Evolutionary conservation across 2,797 vertebrate species (phyloP).

Genomic region (Clarias pachynema): DNA sequence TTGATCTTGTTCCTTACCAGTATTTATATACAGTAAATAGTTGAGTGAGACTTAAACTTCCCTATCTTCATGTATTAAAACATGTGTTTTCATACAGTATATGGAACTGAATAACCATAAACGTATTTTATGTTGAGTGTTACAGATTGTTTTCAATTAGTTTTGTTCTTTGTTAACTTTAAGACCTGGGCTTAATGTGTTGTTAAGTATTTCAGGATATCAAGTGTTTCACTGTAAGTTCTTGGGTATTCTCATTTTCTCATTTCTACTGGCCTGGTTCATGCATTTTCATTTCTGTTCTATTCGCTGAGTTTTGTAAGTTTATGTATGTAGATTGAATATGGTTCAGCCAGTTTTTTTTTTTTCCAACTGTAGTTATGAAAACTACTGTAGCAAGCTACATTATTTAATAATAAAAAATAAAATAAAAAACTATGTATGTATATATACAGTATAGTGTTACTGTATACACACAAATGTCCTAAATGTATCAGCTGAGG

Average conservation of each 20-base stretch:
- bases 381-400: neutral
- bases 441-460: too few species aligned
- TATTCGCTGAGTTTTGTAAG: neutral
- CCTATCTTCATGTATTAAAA: neutral
- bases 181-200: neutral
- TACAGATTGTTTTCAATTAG: neutral
- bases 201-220: neutral
- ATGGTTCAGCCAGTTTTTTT: neutral
- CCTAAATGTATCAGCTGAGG: neutral
- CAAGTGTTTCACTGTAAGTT: neutral
- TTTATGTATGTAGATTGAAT: neutral
- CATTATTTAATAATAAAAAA: neutral
- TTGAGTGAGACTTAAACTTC: neutral
- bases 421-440: neutral
- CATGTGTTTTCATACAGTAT: neutral
- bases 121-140: neutral
- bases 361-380: neutral
- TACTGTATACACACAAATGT: neutral
- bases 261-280: neutral
- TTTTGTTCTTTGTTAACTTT: neutral
- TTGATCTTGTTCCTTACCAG: neutral
- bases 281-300: neutral
- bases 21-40: neutral
- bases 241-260: neutral
- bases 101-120: neutral